Base-by-base conservation (phyloP, 2,113 vertebrate species). In the Malaclemys terrapin region DNA sequence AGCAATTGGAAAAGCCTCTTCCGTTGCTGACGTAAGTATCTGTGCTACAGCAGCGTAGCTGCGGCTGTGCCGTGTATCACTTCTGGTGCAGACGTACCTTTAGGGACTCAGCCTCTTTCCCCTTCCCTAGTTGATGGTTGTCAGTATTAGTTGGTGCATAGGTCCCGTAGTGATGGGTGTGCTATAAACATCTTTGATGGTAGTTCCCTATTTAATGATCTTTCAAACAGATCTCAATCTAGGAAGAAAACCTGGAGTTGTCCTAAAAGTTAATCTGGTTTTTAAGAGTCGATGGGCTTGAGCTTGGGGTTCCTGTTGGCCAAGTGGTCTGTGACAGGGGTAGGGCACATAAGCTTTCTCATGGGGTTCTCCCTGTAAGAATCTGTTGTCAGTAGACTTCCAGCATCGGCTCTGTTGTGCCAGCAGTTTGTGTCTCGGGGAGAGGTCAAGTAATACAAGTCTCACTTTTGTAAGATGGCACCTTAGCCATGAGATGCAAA, bases 371-470 rank as follows among this genome's bases (percentile, higher is more conserved):
- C 50, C 25, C 9, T 22, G 3, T 10, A 17, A 72, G 81, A 9
- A 25, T 75, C 72, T 75, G 50, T 52, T 87, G 59, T 86, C 27
- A 79, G 4, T 59, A 25, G 75, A 1, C 91, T 42, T 72, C 31
- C 52, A 59, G 2, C 22, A 11, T 42, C 35, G 62, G 14, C 29
- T 20, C 16, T 2, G 22, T 53, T 76, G 10, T 19, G 9, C n/a
- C 14, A 42, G 10, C 8, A 17, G 22, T 8, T 38, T 42, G 29
- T n/a, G 5, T 17, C 22, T 1, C 0, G 22, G 17, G 56, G 5
- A 92, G 49, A 10, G 45, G 16, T 42, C 65, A 29, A 86, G 4
- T 38, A 72, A 69, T 35, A 17, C 1, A 12, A 42, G 0, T 56
- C 31, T 14, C 38, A 29, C 6, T 47, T 95, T 42, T 88, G 13